Percentiles rank a stretch among this genome's conserved stretches.
phyloP scores from a whole-genome alignment of 2,797 vertebrate genomes.

The Enteromius thamalakanensis region DNA sequence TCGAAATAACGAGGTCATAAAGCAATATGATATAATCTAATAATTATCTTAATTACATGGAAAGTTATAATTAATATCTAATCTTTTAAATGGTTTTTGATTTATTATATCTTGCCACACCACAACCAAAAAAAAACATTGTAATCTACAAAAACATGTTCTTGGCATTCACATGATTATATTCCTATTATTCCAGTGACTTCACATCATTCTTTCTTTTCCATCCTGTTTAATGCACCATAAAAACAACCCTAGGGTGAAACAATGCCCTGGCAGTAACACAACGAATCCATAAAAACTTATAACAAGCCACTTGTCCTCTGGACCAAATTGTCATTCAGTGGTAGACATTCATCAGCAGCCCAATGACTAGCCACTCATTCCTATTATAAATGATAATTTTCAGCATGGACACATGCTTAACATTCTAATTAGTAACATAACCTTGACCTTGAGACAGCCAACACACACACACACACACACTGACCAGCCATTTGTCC shows the following conservation, averaged over 20 bases:
- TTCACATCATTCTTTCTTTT: constrained; percentile 7
- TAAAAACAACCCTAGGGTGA: neutral
- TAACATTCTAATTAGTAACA: constrained; percentile 41
- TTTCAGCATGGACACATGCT: constrained; percentile 24
- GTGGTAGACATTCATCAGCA: constrained; percentile 58
- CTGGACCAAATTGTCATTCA: constrained; percentile 71
- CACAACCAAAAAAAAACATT: neutral
- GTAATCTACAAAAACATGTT: neutral
- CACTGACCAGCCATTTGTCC: constrained; percentile 95
- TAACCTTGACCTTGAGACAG: constrained; percentile 13
- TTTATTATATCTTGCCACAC: neutral
- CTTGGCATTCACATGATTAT: neutral
- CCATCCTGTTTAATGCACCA: constrained; percentile 11
- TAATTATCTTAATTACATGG: neutral
- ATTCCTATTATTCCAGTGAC: constrained; percentile 11
- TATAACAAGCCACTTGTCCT: constrained; percentile 82
- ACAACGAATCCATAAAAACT: constrained; percentile 63
- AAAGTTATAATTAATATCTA: neutral
- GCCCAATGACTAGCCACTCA: constrained; percentile 57
- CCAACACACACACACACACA: constrained; percentile 18
- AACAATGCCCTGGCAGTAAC: constrained; percentile 23
- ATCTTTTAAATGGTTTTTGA: neutral
- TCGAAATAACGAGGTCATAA: neutral
- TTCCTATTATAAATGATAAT: constrained; percentile 37
- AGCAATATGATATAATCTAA: neutral